Conservation (phyloP, 2,113 vertebrate genomes). For the Lamprotornis superbus region DNA sequence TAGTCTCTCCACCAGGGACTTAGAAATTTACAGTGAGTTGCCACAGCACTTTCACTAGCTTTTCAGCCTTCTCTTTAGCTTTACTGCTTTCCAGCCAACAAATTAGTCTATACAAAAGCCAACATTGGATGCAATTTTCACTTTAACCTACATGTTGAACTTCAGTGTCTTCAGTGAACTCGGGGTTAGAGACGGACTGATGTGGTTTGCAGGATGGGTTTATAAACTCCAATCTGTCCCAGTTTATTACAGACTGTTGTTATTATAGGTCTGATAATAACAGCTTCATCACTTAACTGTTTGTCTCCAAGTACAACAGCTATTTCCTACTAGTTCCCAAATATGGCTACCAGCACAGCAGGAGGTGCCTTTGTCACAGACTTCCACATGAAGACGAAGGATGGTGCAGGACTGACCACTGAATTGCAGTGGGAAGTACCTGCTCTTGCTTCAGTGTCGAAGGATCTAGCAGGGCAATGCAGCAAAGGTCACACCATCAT, state of each 20-base stretch:
- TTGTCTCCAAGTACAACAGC: not conserved
- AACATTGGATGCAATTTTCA: not conserved
- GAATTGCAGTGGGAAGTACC: not conserved
- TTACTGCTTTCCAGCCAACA: not conserved
- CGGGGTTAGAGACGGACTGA: not conserved
- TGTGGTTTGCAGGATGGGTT: not conserved
- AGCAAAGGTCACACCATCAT: not conserved
- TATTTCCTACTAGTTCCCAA: not conserved
- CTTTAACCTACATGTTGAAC: not conserved
- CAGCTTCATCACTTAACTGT: not conserved
- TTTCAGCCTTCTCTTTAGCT: not conserved
- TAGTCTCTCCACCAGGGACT: not conserved
- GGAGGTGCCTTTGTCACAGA: not conserved
- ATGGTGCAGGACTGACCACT: not conserved
- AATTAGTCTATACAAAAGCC: not conserved
- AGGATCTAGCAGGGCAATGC: accelerated
- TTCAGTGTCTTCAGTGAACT: not conserved
- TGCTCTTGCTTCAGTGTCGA: not conserved
- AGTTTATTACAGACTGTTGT: not conserved
- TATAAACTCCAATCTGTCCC: not conserved
- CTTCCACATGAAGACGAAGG: not conserved
- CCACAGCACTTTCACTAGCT: not conserved
- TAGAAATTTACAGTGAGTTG: not conserved
- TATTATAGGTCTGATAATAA: not conserved
- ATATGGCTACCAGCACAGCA: not conserved